These are phyloP conservation scores for Porites cylindrica DNA, from an alignment of 92 coral and sea anemone genomes.

Conservation along the genomic window DNA sequence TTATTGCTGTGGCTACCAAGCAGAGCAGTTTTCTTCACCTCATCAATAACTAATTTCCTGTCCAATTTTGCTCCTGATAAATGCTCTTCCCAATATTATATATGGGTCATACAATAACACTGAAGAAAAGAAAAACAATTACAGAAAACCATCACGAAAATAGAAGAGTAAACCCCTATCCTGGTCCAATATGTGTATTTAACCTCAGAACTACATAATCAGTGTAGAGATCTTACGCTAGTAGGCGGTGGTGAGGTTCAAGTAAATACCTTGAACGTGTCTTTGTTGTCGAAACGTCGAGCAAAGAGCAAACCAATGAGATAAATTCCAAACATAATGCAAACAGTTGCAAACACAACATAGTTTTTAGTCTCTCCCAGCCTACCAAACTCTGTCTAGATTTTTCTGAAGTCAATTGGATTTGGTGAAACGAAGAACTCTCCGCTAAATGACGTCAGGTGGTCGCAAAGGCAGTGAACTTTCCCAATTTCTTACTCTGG, in stretches of 20 bases:
- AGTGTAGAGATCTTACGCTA: background rate
- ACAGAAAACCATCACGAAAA: too few species aligned
- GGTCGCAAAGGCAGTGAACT: constrained; percentile 78
- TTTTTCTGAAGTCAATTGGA: constrained; percentile 72
- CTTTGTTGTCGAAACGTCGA: constrained; percentile 76
- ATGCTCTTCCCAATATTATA: too few species aligned
- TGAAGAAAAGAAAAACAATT: too few species aligned
- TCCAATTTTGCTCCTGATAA: too few species aligned
- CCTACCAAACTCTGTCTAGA: constrained; percentile 66
- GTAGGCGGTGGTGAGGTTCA: background rate
- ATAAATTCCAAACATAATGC: constrained; percentile 73
- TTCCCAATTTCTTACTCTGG: constrained; percentile 10
- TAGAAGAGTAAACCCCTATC: too few species aligned
- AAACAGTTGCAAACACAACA: constrained; percentile 84
- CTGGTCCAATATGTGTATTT: too few species aligned
- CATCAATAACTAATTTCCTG: too few species aligned
- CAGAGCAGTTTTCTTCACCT: background rate
- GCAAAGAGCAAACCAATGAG: constrained; percentile 73
- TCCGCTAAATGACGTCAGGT: constrained; percentile 84
- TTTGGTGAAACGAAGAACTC: constrained; percentile 86
- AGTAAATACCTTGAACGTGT: constrained; percentile 75
- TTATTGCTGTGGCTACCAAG: background rate
- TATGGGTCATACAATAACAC: too few species aligned
- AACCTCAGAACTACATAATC: too few species aligned
- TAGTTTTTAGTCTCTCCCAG: constrained; percentile 73